Percentiles rank a stretch among this genome's conserved stretches.
phyloP scores from a whole-genome alignment of 2,113 vertebrate genomes.

The Colossoma macropomum region DNA sequence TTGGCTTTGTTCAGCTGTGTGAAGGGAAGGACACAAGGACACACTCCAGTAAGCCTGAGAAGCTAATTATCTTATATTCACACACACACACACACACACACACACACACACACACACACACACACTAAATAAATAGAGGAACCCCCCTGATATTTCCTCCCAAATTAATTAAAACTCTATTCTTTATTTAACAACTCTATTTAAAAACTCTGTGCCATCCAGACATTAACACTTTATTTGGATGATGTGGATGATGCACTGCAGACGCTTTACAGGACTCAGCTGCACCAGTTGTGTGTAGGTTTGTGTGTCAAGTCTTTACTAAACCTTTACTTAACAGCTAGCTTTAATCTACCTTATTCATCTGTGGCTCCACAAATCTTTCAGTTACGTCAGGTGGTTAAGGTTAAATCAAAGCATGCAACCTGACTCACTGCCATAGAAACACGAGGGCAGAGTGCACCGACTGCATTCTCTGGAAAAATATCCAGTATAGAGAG shows the following conservation, averaged over 20 bases:
- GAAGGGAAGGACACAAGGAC: conserved; percentile 4
- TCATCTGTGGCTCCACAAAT: too few species aligned
- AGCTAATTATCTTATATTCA: not conserved
- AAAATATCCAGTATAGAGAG: too few species aligned
- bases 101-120: not conserved
- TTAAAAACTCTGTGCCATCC: not conserved
- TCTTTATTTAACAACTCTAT: not conserved
- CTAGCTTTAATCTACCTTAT: too few species aligned
- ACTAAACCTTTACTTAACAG: too few species aligned
- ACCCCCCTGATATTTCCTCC: not conserved
- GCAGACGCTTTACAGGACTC: too few species aligned
- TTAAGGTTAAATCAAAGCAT: too few species aligned
- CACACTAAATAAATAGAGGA: not conserved
- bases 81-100: not conserved
- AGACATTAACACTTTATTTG: not conserved
- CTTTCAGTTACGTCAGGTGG: too few species aligned
- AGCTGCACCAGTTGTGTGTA: too few species aligned
- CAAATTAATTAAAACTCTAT: not conserved
- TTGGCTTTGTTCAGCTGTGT: not conserved
- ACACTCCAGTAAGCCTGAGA: not conserved
- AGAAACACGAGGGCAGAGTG: too few species aligned
- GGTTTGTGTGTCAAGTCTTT: too few species aligned
- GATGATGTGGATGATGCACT: not conserved
- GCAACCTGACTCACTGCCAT: too few species aligned
- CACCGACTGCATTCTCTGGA: too few species aligned